Percentiles rank a stretch among this genome's conserved stretches.
Evolutionary conservation across 2,888 invertebrate species (phyloP).

Genomic region (Aphodius granarius): DNA sequence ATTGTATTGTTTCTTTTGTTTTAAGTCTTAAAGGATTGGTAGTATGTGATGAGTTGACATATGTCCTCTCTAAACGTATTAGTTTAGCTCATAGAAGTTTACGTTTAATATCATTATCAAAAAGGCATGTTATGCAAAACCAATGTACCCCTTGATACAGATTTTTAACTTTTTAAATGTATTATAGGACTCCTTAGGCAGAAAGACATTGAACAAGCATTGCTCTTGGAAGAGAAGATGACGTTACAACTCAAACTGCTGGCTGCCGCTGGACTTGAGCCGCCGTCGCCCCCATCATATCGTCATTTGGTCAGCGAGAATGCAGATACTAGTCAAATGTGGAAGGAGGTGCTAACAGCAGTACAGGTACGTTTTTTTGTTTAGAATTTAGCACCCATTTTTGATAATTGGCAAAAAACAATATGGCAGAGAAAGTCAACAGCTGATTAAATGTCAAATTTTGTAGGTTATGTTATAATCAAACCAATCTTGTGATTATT

Average conservation of each 20-base stretch:
- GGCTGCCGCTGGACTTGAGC: constrained; percentile 67
- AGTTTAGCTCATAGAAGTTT: background rate
- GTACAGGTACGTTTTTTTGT: constrained; percentile 62
- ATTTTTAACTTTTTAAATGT: background rate
- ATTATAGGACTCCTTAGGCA: constrained; percentile 76
- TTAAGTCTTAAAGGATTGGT: background rate
- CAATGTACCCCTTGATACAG: background rate
- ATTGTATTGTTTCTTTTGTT: background rate
- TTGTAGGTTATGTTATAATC: too few species aligned
- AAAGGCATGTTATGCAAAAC: background rate
- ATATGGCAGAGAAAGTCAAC: background rate
- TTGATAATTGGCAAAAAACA: background rate
- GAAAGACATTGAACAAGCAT: constrained; percentile 86
- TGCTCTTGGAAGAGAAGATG: constrained; percentile 87
- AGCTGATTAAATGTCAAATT: background rate
- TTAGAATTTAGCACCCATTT: background rate
- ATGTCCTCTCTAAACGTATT: background rate
- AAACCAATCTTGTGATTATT: too few species aligned
- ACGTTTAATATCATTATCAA: background rate
- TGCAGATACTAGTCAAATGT: constrained; percentile 75
- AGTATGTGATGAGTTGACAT: background rate
- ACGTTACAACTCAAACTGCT: constrained; percentile 77
- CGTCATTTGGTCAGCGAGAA: constrained; percentile 76
- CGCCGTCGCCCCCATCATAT: constrained; percentile 69
- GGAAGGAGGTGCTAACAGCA: constrained; percentile 80